Conservation (phyloP, 2,797 vertebrate species). For the Gambusia yucatana region DNA sequence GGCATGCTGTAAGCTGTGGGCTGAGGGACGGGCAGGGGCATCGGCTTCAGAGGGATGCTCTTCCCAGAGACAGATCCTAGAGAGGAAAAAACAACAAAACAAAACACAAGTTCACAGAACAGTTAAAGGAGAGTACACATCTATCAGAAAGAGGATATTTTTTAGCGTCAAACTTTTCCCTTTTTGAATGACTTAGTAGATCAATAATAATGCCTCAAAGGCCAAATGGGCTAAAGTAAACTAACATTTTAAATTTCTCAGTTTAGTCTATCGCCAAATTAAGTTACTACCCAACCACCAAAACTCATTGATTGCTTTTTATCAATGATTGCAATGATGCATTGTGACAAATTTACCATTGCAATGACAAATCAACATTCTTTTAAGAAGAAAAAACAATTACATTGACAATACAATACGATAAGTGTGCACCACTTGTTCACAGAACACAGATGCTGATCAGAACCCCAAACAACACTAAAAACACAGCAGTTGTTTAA, state of each 20-base stretch:
- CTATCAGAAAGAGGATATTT: too few relatives aligned
- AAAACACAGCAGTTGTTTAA: not conserved
- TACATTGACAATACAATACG: not conserved
- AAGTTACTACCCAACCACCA: not conserved
- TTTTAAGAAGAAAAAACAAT: not conserved
- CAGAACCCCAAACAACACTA: not conserved
- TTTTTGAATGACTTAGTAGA: not conserved
- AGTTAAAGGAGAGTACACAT: not conserved
- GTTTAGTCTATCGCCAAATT: not conserved
- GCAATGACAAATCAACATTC: too few relatives aligned
- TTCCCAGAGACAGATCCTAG: conserved; percentile 86
- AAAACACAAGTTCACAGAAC: not conserved
- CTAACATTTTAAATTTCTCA: not conserved
- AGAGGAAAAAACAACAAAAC: not conserved
- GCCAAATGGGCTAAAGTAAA: not conserved
- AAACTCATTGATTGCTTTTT: too few relatives aligned
- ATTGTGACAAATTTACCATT: too few relatives aligned
- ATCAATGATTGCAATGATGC: too few relatives aligned
- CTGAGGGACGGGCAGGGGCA: conserved; percentile 82
- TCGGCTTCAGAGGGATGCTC: conserved; percentile 79
- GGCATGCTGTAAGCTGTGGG: conserved; percentile 59
- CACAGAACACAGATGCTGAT: not conserved
- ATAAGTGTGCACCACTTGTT: not conserved
- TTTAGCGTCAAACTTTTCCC: too few relatives aligned
- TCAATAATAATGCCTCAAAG: not conserved